Base-by-base conservation (phyloP, 2,888 invertebrate species). In the Troides aeacus region DNA sequence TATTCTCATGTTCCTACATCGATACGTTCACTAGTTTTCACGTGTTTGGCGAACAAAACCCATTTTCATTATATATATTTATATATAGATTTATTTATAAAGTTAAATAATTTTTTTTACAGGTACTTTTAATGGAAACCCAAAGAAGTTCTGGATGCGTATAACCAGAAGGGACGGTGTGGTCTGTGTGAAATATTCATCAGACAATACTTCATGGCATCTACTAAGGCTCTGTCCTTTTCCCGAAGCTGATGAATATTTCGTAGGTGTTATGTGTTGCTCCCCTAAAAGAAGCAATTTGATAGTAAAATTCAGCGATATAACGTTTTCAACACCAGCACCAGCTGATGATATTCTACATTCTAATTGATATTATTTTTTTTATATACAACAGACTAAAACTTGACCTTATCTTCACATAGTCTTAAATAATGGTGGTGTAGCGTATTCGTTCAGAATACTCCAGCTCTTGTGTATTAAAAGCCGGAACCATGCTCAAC, bases 111-210 rank as follows among this genome's bases (percentile, higher is more conserved):
- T 67, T 61, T 12, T 18, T 30, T 72, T 68, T 80, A 12, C 81
- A 91, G 90, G 89, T 17, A 64, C 84, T n/a, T 91, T 76, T 73
- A 72, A 76, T 0, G 90, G 89, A 2, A 77, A 90, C 64, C 84
- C 90, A 0, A 74, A 77, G 0, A 89, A 86, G 64, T 90, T 88
- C 75, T 89, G 86, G 80, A 75, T 91, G 0, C 85, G 89, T 2
- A 69, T 90, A 12, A 84, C 82, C 8, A 85, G 80, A 77, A 75
- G 81, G 5, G 75, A 76, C 0, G 76, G 80, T 7, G 85, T 84
- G 0, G 77, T 87, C 0, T 86, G 86, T 68, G 80, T 90, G 7
- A 90, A 91, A 72, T 90, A 89, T 64, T 90, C 90, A 18, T 76
- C 73, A 1, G 88, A 91, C 63, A 82, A 83, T 21, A 61, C 72